phyloP scores from a whole-genome alignment of 2,888 invertebrate genomes.

The Pyrrhosoma nymphula region DNA sequence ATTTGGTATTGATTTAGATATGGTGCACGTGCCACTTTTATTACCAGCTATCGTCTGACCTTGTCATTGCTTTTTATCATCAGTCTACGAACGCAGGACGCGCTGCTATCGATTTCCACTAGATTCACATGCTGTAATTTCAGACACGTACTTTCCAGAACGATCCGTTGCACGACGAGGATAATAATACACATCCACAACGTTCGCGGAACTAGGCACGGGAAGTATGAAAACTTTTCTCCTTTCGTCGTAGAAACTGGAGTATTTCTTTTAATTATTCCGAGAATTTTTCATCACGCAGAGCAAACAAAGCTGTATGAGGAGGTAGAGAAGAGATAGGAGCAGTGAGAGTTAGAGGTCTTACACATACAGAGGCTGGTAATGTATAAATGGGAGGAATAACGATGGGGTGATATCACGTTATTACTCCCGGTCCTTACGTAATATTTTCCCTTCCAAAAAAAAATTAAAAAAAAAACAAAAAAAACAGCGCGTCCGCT shows the following conservation, averaged over 20 bases:
- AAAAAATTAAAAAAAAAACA: background rate
- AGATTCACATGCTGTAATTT: background rate
- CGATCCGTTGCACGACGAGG: background rate
- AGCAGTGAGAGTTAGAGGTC: background rate
- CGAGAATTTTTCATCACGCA: constrained; percentile 49
- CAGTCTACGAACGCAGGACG: background rate
- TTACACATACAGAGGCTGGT: background rate
- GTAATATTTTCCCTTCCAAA: background rate
- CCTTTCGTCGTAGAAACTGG: background rate
- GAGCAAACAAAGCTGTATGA: background rate
- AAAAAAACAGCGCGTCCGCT: background rate
- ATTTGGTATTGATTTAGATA: too few relatives aligned
- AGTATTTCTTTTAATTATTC: background rate
- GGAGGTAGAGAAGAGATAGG: background rate
- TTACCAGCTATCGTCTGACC: too few relatives aligned
- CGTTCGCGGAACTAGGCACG: background rate
- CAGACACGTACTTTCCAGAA: background rate
- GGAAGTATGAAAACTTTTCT: background rate
- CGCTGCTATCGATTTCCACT: background rate
- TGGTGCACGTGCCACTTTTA: too few relatives aligned
- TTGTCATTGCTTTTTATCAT: too few relatives aligned
- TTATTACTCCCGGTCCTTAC: background rate
- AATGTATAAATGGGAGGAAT: background rate
- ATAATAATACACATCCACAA: background rate
- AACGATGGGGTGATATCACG: background rate